Percentiles rank a stretch among this genome's conserved stretches.
These are phyloP conservation scores for Magallana gigas DNA, from an alignment of 1,140 invertebrate genomes.

Conservation along the genomic window DNA sequence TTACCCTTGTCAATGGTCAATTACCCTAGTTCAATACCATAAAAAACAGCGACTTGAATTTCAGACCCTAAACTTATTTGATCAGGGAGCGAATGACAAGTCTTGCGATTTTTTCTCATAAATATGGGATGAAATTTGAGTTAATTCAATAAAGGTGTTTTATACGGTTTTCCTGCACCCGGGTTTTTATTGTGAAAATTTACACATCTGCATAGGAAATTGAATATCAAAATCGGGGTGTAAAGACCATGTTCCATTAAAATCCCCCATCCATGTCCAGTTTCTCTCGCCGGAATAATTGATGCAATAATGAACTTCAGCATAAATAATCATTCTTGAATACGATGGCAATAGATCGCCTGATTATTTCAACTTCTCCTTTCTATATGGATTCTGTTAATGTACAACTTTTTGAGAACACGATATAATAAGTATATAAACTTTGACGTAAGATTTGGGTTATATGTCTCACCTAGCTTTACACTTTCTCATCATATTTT, in stretches of 20 bases:
- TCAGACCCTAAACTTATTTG: slow-evolving; percentile 14
- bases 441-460: not conserved
- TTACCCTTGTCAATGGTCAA: not conserved
- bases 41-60: not conserved
- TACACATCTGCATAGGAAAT: slow-evolving; percentile 31
- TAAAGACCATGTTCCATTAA: slow-evolving; percentile 8
- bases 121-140: slow-evolving; percentile 31
- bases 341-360: slow-evolving; percentile 12
- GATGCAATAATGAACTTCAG: slow-evolving; percentile 20
- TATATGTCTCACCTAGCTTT: not conserved
- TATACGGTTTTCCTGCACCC: slow-evolving; percentile 24
- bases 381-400: not conserved
- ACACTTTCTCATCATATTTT: slow-evolving; percentile 21
- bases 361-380: not conserved
- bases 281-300: not conserved
- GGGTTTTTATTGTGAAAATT: slow-evolving; percentile 15
- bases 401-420: not conserved
- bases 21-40: slow-evolving; percentile 31
- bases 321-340: slow-evolving; percentile 13
- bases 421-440: not conserved
- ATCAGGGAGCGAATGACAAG: slow-evolving; percentile 20
- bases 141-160: slow-evolving; percentile 36
- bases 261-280: slow-evolving; percentile 17
- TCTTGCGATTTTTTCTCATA: slow-evolving; percentile 26
- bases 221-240: slow-evolving; percentile 21